These are phyloP conservation scores for Tachycineta bicolor DNA, from an alignment of 2,113 vertebrate genomes.

Conservation along the genomic window DNA sequence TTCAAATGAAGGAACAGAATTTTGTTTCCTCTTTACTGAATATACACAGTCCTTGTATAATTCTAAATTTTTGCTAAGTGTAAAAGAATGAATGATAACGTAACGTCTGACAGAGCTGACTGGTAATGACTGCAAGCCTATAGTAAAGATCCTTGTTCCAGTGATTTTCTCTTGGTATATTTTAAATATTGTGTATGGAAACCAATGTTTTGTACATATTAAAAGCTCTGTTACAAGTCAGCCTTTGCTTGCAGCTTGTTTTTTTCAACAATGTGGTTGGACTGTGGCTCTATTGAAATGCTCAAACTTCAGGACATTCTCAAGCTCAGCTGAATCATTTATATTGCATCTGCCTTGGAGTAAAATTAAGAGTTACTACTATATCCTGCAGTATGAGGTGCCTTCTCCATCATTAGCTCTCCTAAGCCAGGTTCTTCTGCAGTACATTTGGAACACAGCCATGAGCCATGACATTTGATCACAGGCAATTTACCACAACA, in stretches of 20 bases:
- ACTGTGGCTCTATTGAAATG: not conserved
- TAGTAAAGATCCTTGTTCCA: not conserved
- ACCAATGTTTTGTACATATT: not conserved
- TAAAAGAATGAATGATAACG: not conserved
- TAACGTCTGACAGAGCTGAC: not conserved
- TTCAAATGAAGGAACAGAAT: not conserved
- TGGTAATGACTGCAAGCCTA: not conserved
- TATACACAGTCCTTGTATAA: not conserved
- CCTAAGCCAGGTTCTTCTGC: not conserved
- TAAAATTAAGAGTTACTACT: not conserved
- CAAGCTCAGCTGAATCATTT: not conserved
- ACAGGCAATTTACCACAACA: not conserved
- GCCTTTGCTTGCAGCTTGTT: not conserved
- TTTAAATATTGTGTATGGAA: not conserved
- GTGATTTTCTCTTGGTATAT: not conserved
- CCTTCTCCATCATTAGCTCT: not conserved
- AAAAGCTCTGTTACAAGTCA: not conserved
- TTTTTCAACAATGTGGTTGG: not conserved
- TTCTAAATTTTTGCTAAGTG: not conserved
- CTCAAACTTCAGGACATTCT: not conserved
- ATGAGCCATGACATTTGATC: not conserved
- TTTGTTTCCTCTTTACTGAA: not conserved
- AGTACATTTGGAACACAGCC: not conserved
- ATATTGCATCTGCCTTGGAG: not conserved
- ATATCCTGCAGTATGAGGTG: not conserved